Conservation (phyloP, 2,888 invertebrate genomes). For the Spilosoma lubricipeda region DNA sequence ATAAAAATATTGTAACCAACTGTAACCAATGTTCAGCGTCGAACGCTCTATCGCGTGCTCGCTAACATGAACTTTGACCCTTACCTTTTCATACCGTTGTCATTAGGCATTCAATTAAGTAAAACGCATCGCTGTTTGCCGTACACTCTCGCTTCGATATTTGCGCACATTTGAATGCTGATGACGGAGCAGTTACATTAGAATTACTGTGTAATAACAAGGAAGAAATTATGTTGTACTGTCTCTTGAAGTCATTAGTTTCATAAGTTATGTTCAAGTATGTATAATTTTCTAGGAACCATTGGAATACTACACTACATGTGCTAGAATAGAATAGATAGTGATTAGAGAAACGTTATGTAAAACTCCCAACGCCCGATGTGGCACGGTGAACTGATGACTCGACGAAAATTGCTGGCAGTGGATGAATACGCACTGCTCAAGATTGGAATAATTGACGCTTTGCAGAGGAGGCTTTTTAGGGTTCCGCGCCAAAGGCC, state of each 20-base stretch:
- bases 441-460: too few relatives aligned
- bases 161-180: conserved; percentile 65
- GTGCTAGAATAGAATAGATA: too few relatives aligned
- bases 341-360: too few relatives aligned
- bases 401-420: too few relatives aligned
- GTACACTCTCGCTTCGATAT: conserved; percentile 69
- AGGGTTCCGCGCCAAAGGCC: too few relatives aligned
- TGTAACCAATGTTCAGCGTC: conserved; percentile 28
- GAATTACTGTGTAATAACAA: conserved; percentile 33
- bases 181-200: conserved; percentile 38
- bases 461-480: too few relatives aligned
- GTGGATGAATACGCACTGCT: too few relatives aligned
- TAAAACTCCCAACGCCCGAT: too few relatives aligned
- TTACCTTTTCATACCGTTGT: conserved; percentile 50
- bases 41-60: conserved; percentile 21
- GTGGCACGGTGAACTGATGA: too few relatives aligned
- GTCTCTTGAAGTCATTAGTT: background rate
- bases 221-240: conserved; percentile 24
- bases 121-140: conserved; percentile 76
- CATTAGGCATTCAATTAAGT: conserved; percentile 81
- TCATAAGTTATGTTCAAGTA: background rate
- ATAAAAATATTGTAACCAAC: too few relatives aligned
- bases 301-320: too few relatives aligned
- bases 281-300: background rate
- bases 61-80: conserved; percentile 32